Percentiles rank a stretch among this genome's conserved stretches.
Conservation (phyloP, 1,140 invertebrate genomes). For the Andrena cerasifolii region DNA sequence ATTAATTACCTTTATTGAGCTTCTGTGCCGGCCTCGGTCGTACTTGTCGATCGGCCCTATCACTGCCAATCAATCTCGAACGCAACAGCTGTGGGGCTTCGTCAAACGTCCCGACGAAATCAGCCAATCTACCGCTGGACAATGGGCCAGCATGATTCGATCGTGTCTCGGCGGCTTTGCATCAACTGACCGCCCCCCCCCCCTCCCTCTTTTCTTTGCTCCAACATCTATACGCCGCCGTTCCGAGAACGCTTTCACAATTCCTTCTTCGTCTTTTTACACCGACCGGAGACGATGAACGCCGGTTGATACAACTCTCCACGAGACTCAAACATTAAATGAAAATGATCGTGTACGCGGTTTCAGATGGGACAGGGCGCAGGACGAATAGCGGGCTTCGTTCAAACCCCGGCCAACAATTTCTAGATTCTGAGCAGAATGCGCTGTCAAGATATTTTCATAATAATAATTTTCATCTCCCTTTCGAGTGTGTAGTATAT, state of each 20-base stretch:
- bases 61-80: slow-evolving; percentile 76
- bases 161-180: slow-evolving; percentile 68
- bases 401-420: neutral
- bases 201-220: slow-evolving; percentile 43
- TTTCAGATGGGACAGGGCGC: neutral
- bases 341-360: slow-evolving; percentile 13
- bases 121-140: slow-evolving; percentile 72
- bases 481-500: too few relatives aligned
- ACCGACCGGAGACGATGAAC: slow-evolving; percentile 5
- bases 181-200: slow-evolving; percentile 36
- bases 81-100: slow-evolving; percentile 61
- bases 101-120: slow-evolving; percentile 69
- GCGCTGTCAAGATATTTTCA: too few relatives aligned
- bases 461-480: too few relatives aligned
- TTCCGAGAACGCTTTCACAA: slow-evolving; percentile 52
- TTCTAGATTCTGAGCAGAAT: too few relatives aligned
- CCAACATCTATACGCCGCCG: slow-evolving; percentile 47
- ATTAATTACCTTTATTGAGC: slow-evolving; percentile 76
- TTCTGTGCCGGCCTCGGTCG: slow-evolving; percentile 71
- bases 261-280: slow-evolving; percentile 38
- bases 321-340: slow-evolving; percentile 11
- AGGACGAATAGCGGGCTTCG: neutral
- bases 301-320: slow-evolving; percentile 11
- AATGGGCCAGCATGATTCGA: slow-evolving; percentile 74
- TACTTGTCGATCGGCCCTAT: slow-evolving; percentile 76